phyloP scores from a whole-genome alignment of 2,888 invertebrate species.

The Seladonia tumulorum region DNA sequence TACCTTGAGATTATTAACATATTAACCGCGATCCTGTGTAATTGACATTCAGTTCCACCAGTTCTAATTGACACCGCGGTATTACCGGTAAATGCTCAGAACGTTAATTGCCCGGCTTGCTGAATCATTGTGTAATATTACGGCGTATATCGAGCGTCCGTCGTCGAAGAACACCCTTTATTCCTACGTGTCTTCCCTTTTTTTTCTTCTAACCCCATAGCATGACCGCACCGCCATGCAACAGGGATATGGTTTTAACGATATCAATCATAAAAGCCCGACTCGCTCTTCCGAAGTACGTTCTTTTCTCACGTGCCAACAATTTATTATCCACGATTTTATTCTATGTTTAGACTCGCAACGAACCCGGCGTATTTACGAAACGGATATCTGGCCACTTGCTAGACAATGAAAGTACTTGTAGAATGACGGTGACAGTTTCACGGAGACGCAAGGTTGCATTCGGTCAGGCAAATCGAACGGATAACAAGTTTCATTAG shows the following conservation, averaged over 20 bases:
- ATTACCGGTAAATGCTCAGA: neutral
- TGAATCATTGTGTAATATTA: conserved; percentile 22
- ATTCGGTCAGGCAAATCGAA: neutral
- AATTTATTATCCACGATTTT: conserved; percentile 68
- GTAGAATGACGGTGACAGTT: conserved; percentile 25
- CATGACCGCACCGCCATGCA: conserved; percentile 35
- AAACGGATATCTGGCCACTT: neutral
- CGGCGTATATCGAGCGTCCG: conserved; percentile 6
- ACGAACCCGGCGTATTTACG: conserved; percentile 32
- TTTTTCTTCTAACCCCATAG: conserved; percentile 19
- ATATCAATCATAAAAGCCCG: conserved; percentile 76
- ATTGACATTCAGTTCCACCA: conserved; percentile 3
- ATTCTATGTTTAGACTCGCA: conserved; percentile 43
- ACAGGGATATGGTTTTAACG: conserved; percentile 81
- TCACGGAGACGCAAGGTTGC: conserved; percentile 24
- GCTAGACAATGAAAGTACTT: conserved; percentile 22
- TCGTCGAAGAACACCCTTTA: conserved; percentile 22
- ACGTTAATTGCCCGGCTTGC: neutral
- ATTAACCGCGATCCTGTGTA: neutral
- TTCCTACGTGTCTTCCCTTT: conserved; percentile 3
- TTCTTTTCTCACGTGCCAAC: conserved; percentile 60
- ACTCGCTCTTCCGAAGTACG: conserved; percentile 54
- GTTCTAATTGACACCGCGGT: neutral
- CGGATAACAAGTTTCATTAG: conserved; percentile 14
- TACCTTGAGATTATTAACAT: neutral